Evolutionary conservation across 2,888 invertebrate species (phyloP).

Genomic region (Diachrysia chrysitis): DNA sequence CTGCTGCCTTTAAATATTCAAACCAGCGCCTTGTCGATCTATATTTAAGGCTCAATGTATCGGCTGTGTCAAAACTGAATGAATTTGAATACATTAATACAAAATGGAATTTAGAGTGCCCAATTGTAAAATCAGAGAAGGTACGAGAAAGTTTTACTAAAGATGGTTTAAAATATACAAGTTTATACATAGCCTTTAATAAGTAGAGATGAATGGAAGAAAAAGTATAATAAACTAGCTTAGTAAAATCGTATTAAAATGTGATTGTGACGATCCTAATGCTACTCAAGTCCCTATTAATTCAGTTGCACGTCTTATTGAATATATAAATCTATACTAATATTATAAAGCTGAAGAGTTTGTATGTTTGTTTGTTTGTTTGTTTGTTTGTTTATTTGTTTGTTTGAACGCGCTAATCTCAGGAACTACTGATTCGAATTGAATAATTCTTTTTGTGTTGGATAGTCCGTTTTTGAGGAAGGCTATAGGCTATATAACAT

Average conservation of each 20-base stretch:
- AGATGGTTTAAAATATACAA: neutral
- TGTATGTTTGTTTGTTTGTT: no score
- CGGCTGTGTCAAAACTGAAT: constrained; percentile 4
- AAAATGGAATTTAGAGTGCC: neutral
- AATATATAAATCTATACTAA: no score
- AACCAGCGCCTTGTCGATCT: neutral
- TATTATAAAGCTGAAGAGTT: no score
- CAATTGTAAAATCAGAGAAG: neutral
- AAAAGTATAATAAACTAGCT: neutral
- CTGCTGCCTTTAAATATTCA: neutral
- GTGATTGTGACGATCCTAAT: no score
- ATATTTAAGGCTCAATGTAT: constrained; percentile 1
- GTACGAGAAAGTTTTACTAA: neutral
- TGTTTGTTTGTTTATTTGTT: no score
- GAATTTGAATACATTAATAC: constrained; percentile 4
- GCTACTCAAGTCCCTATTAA: no score
- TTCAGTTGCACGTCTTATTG: no score
- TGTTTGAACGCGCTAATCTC: no score
- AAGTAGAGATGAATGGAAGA: neutral
- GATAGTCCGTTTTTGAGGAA: no score
- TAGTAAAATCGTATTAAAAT: neutral
- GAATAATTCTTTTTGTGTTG: no score
- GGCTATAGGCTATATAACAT: no score
- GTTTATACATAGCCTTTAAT: neutral
- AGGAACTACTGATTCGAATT: no score